Base-by-base conservation (phyloP, 2,888 invertebrate genomes). In the Campoplex nolae region DNA sequence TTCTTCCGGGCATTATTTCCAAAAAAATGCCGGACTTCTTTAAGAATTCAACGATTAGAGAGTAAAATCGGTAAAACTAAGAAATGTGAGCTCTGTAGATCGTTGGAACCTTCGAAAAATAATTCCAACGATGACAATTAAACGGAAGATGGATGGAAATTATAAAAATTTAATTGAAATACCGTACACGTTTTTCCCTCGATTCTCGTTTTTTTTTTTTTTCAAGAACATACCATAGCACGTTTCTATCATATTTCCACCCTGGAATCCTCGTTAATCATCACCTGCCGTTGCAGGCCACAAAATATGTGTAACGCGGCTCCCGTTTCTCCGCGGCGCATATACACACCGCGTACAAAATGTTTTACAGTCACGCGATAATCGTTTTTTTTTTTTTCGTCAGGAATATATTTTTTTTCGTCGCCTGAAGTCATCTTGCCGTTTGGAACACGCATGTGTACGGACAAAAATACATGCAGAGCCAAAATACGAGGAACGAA, bases 341-440 rank as follows among this genome's bases (percentile, higher is more conserved):
- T 51, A 51, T n/a, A 67, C 71, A 65, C 62, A 51, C 38, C 74
- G 54, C 45, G 51, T 48, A 48, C 62, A 70, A 76, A 84, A 85
- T 70, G 62, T 54, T 73, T 73, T 65, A 16, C 54, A 81, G 80
- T 85, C 84, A 85, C 80, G 84, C 80, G 80, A 85, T 85, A 76
- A 85, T 85, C 84, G 76, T 81, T 42, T 62, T 54, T 71, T 70
- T 58, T 23, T 23, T 23, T 23, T 23, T 23, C 68, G 75, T 81
- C 75, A 67, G 75, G 76, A 85, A 85, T 76, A 85, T 76, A 76
- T 85, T 81, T 76, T 82, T 23, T 71, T 74, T 79, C 76, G 28
- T 54, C 42, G 71, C 62, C 54, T 18, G 71, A 42, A 70, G 70
- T 58, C 48, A 45, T 54, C 45, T 38, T 58, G 54, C 16, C 28